Evolutionary conservation across 2,888 invertebrate species (phyloP).

Genomic region (Rotaria macrura): DNA sequence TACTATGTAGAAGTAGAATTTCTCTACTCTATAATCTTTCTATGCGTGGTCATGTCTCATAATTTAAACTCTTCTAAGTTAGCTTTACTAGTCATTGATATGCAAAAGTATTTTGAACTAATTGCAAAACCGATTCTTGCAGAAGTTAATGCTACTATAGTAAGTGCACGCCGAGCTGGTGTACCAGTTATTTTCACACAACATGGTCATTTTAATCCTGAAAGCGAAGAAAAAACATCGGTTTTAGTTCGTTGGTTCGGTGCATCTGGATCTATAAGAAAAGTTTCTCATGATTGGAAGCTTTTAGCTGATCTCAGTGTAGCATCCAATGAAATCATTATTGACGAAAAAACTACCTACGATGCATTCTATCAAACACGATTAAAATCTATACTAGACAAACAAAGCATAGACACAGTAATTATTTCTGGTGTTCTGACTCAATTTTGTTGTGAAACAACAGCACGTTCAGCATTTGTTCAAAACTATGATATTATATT

Average conservation of each 20-base stretch:
- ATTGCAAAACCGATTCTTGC: not conserved
- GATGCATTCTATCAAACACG: constrained; percentile 34
- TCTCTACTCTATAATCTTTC: not conserved
- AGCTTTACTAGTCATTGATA: constrained; percentile 33
- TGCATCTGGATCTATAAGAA: not conserved
- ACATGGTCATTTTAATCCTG: constrained; percentile 32
- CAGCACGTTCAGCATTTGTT: constrained; percentile 34
- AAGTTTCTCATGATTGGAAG: constrained; percentile 29
- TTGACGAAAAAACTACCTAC: constrained; percentile 33
- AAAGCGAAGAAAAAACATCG: constrained; percentile 27
- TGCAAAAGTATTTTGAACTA: constrained; percentile 27
- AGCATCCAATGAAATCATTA: not conserved
- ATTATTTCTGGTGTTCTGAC: constrained; percentile 34
- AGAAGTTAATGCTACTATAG: constrained; percentile 23
- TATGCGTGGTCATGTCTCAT: not conserved
- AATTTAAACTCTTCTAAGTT: not conserved
- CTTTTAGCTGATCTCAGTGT: constrained; percentile 22
- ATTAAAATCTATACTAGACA: constrained; percentile 27
- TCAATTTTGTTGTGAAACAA: constrained; percentile 35
- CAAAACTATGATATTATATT: constrained; percentile 32
- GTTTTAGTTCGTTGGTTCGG: constrained; percentile 23
- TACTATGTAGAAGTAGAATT: no score
- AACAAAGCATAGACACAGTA: constrained; percentile 32
- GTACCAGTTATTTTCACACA: constrained; percentile 34
- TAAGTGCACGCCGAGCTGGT: not conserved